These are phyloP conservation scores for Ladona fulva DNA, from an alignment of 1,140 invertebrate species.

Conservation along the genomic window DNA sequence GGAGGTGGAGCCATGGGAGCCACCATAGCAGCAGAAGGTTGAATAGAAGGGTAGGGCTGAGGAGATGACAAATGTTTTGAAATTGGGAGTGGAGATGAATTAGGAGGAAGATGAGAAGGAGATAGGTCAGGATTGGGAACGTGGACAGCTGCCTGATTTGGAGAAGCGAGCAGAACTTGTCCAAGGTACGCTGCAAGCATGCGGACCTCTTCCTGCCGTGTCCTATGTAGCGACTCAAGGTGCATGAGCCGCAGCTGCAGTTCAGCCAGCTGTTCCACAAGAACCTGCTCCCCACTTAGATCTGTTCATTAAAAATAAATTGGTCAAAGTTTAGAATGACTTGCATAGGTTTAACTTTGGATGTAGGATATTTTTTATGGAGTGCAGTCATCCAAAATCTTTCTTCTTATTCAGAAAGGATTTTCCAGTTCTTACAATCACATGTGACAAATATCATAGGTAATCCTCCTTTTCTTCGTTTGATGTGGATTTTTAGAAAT, in stretches of 20 bases:
- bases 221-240: conserved; percentile 58
- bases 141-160: background rate
- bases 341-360: no score
- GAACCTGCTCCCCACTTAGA: conserved; percentile 51
- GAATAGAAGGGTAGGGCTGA: background rate
- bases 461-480: no score
- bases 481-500: no score
- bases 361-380: no score
- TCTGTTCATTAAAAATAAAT: conserved; percentile 31
- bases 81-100: background rate
- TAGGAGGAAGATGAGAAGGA: background rate
- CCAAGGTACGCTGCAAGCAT: conserved; percentile 52
- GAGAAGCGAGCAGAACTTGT: conserved; percentile 23
- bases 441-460: no score
- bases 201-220: conserved; percentile 59
- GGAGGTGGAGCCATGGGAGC: background rate
- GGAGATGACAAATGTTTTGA: background rate
- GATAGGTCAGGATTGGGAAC: conserved; percentile 12
- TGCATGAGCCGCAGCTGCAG: conserved; percentile 60
- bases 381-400: no score
- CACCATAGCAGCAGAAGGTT: background rate
- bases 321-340: no score
- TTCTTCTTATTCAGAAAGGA: no score
- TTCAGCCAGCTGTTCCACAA: conserved; percentile 58
- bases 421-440: no score